These are phyloP conservation scores for Phocides pigmalion DNA, from an alignment of 1,140 invertebrate species.

Conservation along the genomic window DNA sequence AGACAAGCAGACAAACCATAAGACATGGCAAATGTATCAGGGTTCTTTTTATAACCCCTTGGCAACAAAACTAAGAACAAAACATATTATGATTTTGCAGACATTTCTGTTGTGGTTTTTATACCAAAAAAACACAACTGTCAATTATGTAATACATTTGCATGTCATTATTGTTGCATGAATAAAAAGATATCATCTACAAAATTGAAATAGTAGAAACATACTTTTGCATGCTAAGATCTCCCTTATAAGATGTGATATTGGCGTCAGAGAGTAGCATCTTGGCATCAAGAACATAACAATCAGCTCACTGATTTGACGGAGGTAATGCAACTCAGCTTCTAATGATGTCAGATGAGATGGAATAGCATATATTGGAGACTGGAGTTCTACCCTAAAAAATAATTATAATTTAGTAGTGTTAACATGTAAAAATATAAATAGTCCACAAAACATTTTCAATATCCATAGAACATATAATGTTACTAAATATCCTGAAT, in stretches of 20 bases:
- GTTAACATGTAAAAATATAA: background rate
- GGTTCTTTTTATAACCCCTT: too few species aligned
- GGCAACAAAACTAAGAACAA: slow-evolving; percentile 90
- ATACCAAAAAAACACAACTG: too few species aligned
- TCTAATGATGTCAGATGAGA: slow-evolving; percentile 89
- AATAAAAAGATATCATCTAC: too few species aligned
- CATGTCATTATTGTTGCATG: too few species aligned
- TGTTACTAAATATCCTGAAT: too few species aligned
- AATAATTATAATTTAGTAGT: background rate
- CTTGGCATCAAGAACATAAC: slow-evolving; percentile 92
- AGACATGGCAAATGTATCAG: too few species aligned
- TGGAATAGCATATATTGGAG: slow-evolving; percentile 89
- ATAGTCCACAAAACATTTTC: too few species aligned
- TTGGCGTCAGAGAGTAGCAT: slow-evolving; percentile 90
- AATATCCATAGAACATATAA: too few species aligned
- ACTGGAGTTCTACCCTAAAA: slow-evolving; percentile 63
- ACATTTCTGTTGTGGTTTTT: too few species aligned
- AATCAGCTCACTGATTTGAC: slow-evolving; percentile 92
- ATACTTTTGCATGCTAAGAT: slow-evolving; percentile 92
- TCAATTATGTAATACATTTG: too few species aligned
- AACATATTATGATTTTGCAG: slow-evolving; percentile 9
- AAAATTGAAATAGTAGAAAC: slow-evolving; percentile 4
- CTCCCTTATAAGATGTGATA: slow-evolving; percentile 92
- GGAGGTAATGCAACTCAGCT: slow-evolving; percentile 91
- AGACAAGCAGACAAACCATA: too few species aligned